Base-by-base conservation (phyloP, 2,888 invertebrate species). In the Hypercompe scribonia region DNA sequence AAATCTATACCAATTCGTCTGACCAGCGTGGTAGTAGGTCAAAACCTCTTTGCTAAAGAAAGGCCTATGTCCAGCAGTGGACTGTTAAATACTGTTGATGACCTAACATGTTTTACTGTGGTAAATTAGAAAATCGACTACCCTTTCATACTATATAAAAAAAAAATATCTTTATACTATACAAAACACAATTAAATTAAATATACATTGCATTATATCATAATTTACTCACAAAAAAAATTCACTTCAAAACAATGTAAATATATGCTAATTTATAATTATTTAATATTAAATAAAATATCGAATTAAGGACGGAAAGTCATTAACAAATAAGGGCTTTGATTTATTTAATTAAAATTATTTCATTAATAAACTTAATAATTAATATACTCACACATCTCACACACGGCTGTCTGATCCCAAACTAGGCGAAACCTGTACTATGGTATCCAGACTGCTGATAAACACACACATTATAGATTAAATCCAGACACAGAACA, bases 291-390 rank as follows among this genome's bases (percentile, higher is more conserved):
- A 73, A 71, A 65, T 75, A 77, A 70, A 73, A 80, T 72, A 68
- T 75, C 75, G 31, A 76, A 83, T 74, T 78, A 77, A 79, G 84
- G 84, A 84, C 84, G 84, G 84, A 81, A 81, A 78, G 75, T 80
- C 77, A 78, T 78, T 84, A 89, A 88, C 88, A 87, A 89, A 90
- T 90, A 90, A 91, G 90, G 90, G 91, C 90, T 78, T 79, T 77
- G 77, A 69, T 71, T 67, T 70, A 73, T 54, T 65, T 73, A 72
- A 73, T 18, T 66, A 10, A 71, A 66, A 66, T 39, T 11, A 24
- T 28, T 21, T 31, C 18, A 54, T 33, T 54, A 39, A 34, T 61
- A 68, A 58, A 34, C 18, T 61, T 61, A 61, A 31, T 31, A 15
- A 18, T 31, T 31, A 61, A 28, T n/a, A n/a, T n/a, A n/a, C n/a